Base-by-base conservation (phyloP, 2,113 vertebrate genomes). In the Scalopus aquaticus region DNA sequence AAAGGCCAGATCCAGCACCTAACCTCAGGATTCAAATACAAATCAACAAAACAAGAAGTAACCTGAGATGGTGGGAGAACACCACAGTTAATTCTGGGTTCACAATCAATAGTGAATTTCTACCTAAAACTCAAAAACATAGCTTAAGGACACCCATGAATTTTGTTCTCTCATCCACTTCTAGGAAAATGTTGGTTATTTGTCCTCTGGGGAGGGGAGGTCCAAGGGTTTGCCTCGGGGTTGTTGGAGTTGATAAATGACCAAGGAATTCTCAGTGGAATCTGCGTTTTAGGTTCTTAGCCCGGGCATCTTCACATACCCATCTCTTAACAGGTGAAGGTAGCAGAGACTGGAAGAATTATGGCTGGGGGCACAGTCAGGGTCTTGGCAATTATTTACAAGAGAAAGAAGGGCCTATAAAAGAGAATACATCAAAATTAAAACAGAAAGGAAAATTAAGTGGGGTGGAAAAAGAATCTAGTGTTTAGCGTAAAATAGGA, bases 151-250 rank as follows among this genome's bases (percentile, higher is more conserved):
- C 16, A 32, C 44, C 74, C 51, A 22, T 4, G 30, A 44, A 35
- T 56, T 96, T 85, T 54, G 72, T 85, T 69, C 26, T 76, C n/a
- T 81, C 72, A 79, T 80, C 91, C 56, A 67, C 56, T 95, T 96
- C 76, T 70, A 93, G 76, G 62, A 96, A 96, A 96, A 77, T 58
- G 65, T 62, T 95, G 60, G n/a, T 60, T 20, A 82, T 79, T 35
- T 96, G 54, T 51, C 39, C 73, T 87, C 69, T 60, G 58, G 49
- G 35, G 67, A 54, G 6, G 56, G 51, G 28, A 82, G 64, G 56
- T 79, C n/a, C 26, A 22, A 7, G 4, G 30, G 3, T 80, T 86
- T 69, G 81, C 70, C 37, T 30, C 15, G 15, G 17, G 32, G 39
- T 10, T 72, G 54, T 64, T 86, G 74, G 0, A 78, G n/a, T 35